phyloP scores from a whole-genome alignment of 2,888 invertebrate genomes.

The Gymnoscelis rufifasciata region DNA sequence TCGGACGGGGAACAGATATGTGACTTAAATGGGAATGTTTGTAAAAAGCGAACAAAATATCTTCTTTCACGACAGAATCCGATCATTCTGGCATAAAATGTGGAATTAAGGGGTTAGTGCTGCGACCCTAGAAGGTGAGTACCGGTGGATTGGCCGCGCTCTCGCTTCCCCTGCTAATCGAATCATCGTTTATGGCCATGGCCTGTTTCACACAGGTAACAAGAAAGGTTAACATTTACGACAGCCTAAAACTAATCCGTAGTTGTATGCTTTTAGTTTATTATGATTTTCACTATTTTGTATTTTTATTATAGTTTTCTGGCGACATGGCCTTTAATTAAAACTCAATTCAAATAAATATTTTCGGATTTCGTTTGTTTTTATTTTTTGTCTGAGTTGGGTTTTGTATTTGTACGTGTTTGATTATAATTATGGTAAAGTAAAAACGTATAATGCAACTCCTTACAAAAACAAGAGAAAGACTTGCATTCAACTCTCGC shows the following conservation, averaged over 20 bases:
- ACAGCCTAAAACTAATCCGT: not conserved
- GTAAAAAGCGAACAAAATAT: constrained; percentile 60
- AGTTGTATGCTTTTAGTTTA: too few relatives aligned
- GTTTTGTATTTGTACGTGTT: too few relatives aligned
- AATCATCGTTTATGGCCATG: constrained; percentile 58
- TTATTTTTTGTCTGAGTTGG: too few relatives aligned
- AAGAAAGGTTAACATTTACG: not conserved
- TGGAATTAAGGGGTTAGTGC: constrained; percentile 53
- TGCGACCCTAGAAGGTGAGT: constrained; percentile 39
- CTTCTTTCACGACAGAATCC: constrained; percentile 60
- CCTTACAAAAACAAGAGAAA: too few relatives aligned
- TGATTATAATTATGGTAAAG: too few relatives aligned
- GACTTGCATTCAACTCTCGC: not conserved
- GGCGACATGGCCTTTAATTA: too few relatives aligned
- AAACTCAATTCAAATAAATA: too few relatives aligned
- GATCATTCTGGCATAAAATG: constrained; percentile 62
- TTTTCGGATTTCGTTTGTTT: too few relatives aligned
- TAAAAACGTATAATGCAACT: too few relatives aligned
- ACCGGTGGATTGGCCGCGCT: constrained; percentile 22
- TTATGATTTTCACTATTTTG: too few relatives aligned
- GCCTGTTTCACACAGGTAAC: constrained; percentile 31
- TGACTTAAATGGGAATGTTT: constrained; percentile 68
- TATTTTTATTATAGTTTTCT: too few relatives aligned
- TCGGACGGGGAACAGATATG: constrained; percentile 52
- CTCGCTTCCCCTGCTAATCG: constrained; percentile 45